Evolutionary conservation across 2,888 invertebrate species (phyloP), one percentile per base, ranked within the genome.

Genomic region (Trichopoda pennipes): DNA sequence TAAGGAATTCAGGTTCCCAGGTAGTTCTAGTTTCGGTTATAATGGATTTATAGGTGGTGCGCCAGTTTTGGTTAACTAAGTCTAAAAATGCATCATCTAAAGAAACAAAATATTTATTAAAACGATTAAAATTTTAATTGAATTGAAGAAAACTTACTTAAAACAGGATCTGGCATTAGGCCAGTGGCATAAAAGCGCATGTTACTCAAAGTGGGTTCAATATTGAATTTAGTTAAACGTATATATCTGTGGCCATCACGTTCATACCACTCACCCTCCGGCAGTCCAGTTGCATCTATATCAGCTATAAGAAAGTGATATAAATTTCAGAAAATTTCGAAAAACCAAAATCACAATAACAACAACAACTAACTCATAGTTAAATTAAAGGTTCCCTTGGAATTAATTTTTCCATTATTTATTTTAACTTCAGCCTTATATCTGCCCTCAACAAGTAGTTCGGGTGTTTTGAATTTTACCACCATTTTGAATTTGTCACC

Each of bases 371-470:
- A 89, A 95, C 95, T 92, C 93, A 94, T 92, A 51, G 93, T 92
- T 3, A 92, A 90, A 86, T 93, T 93, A 86, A 93, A 93, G 42
- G 90, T 89, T 44, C 94, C 94, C 83, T 92, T 92, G 35, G 95
- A 94, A 77, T 92, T 92, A 80, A 95, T 87, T 85, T 92, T 93
- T 83, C 94, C 90, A 12, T 92, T 91, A 83, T 94, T 94, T 74
- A 94, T 91, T 47, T 92, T 91, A 16, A 95, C 94, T 80, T 93
- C 93, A 0, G 93, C 94, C 85, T 92, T 92, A 88, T 94, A 95
- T 35, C 92, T 89, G 4, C 94, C 94, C 63, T 92, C 93, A 3
- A 93, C 89, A 51, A 91, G 87, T 12, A 94, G 87, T 84, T 91
- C 91, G 0, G 94, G 94, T 35, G 66, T 61, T 94, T 93, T 44